Evolutionary conservation across 2,797 vertebrate genomes (phyloP).

Genomic region (Silurus lanzhouensis): DNA sequence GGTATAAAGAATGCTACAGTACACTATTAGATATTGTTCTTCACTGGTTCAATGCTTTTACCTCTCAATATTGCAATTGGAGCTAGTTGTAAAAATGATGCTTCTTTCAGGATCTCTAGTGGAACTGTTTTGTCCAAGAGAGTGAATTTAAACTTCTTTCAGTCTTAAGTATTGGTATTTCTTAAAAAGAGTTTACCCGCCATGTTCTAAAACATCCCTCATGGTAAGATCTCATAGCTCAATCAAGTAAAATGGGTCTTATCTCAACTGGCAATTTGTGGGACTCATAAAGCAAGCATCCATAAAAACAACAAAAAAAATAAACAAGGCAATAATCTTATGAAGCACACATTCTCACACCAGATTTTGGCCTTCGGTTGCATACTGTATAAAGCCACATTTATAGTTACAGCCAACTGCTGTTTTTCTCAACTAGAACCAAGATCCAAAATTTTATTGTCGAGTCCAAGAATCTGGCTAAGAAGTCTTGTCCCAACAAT

Average conservation of each 20-base stretch:
- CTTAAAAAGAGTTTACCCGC: not conserved
- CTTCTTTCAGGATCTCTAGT: not conserved
- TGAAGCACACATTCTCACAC: constrained; percentile 24
- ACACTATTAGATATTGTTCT: not conserved
- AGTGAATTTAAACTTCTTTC: not conserved
- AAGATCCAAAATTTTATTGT: constrained; percentile 46
- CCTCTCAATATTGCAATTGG: not conserved
- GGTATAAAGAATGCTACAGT: not conserved
- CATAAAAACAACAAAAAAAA: not conserved
- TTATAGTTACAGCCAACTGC: constrained; percentile 35
- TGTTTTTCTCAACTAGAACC: constrained; percentile 18
- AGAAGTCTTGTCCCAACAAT: constrained; percentile 50
- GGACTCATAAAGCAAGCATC: constrained; percentile 12
- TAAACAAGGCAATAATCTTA: constrained; percentile 4
- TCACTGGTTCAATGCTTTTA: too few relatives aligned
- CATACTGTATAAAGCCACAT: constrained; percentile 36
- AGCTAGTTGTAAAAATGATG: not conserved
- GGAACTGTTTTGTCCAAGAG: not conserved
- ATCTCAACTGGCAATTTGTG: constrained; percentile 14
- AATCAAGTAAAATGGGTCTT: constrained; percentile 1
- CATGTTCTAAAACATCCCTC: not conserved
- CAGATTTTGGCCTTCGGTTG: constrained; percentile 31
- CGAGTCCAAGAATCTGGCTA: constrained; percentile 50
- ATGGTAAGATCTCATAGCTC: constrained; percentile 13
- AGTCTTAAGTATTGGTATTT: not conserved